phyloP scores from a whole-genome alignment of 2,113 vertebrate species.

The Pandion haliaetus region DNA sequence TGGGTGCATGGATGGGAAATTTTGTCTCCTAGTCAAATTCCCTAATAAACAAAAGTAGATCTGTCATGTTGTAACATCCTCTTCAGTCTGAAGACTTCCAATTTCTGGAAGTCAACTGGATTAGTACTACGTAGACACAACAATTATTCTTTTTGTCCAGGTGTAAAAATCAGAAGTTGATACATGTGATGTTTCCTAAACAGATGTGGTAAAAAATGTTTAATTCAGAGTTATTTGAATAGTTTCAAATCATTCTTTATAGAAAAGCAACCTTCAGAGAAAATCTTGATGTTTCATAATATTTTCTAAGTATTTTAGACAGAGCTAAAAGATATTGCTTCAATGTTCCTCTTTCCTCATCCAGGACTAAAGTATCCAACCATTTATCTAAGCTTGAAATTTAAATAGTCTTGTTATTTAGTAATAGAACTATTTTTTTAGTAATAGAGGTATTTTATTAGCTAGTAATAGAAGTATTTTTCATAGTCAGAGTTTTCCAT shows the following conservation, averaged over 20 bases:
- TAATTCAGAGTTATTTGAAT: background rate
- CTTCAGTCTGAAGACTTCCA: background rate
- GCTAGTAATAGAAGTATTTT: background rate
- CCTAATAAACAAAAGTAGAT: background rate
- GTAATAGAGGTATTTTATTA: too few species aligned
- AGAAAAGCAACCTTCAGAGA: background rate
- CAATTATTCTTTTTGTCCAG: background rate
- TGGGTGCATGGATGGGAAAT: background rate
- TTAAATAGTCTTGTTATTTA: background rate
- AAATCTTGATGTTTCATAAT: background rate
- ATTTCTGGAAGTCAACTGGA: background rate
- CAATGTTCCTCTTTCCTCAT: background rate
- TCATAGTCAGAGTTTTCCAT: background rate
- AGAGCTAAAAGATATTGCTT: background rate
- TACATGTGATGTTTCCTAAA: background rate
- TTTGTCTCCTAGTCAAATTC: background rate
- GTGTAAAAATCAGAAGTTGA: background rate
- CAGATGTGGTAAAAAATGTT: background rate
- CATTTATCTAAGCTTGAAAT: background rate
- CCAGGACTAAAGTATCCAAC: background rate
- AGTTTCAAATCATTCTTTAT: background rate
- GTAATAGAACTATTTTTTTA: too few species aligned
- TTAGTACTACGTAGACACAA: background rate
- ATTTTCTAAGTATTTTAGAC: background rate
- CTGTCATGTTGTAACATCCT: background rate